Evolutionary conservation across 2,888 invertebrate species (phyloP).

Genomic region (Drosophila ustulata): DNA sequence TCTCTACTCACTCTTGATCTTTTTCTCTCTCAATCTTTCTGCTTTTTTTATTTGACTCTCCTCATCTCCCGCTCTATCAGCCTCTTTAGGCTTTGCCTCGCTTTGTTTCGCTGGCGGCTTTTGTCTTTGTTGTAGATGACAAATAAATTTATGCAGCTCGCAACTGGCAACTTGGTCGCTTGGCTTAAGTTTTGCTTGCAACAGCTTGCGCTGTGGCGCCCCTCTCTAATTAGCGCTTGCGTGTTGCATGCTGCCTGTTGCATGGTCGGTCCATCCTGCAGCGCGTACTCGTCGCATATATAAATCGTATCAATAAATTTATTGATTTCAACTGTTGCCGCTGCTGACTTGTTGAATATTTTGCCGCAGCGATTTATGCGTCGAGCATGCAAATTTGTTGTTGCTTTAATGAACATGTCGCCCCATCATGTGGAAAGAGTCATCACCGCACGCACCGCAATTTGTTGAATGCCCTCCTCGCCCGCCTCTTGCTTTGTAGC

Average conservation of each 20-base stretch:
- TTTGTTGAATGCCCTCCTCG: slow-evolving; percentile 26
- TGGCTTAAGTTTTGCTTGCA: slow-evolving; percentile 26
- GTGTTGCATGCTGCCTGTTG: slow-evolving; percentile 53
- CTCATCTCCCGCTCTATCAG: not conserved
- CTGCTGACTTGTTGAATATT: slow-evolving; percentile 81
- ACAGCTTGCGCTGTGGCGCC: slow-evolving; percentile 4
- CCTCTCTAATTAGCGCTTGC: slow-evolving; percentile 68
- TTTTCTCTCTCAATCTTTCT: not conserved
- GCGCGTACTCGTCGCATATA: slow-evolving; percentile 15
- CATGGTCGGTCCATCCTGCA: slow-evolving; percentile 34
- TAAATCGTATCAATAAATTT: slow-evolving; percentile 81
- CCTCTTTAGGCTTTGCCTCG: not conserved
- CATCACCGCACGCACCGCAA: slow-evolving; percentile 56
- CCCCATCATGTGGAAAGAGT: slow-evolving; percentile 57
- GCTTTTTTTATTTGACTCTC: not conserved
- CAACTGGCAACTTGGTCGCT: slow-evolving; percentile 19
- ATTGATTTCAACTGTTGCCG: slow-evolving; percentile 81
- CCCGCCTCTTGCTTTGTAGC: not conserved
- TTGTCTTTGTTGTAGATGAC: slow-evolving; percentile 34
- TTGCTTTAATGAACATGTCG: slow-evolving; percentile 73
- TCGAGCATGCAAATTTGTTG: slow-evolving; percentile 74
- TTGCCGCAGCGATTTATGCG: slow-evolving; percentile 74
- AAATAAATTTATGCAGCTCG: slow-evolving; percentile 31
- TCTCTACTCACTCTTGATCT: not conserved
- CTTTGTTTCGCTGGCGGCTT: slow-evolving; percentile 17